Conservation (phyloP, 2,113 vertebrate species). For the Myotis brandtii region DNA sequence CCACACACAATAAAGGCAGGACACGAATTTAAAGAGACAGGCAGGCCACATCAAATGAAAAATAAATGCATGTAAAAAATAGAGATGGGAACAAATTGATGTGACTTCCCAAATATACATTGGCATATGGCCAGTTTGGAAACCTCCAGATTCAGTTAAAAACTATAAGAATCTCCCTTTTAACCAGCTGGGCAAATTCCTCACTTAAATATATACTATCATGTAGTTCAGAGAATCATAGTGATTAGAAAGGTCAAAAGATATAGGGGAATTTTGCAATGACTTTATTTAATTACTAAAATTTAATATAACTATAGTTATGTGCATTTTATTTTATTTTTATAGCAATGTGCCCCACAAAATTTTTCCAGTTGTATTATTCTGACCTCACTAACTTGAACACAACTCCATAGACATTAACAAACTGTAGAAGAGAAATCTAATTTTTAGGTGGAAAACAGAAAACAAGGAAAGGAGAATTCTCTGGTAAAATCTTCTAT, state of each 20-base stretch:
- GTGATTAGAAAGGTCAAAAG: not conserved
- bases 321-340: not conserved
- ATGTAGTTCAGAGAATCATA: not conserved
- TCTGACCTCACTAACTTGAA: not conserved
- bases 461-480: not conserved
- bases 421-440: not conserved
- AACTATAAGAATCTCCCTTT: not conserved
- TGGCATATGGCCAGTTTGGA: not conserved
- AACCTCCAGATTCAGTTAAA: not conserved
- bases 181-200: not conserved
- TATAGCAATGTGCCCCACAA: constrained; percentile 7
- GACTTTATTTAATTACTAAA: not conserved
- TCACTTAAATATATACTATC: not conserved
- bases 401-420: not conserved
- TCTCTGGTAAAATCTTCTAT: not conserved
- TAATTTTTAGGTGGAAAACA: constrained; percentile 25
- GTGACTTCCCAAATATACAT: not conserved
- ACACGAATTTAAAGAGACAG: constrained; percentile 48
- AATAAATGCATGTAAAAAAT: not conserved
- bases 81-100: not conserved
- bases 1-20: not conserved
- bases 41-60: not conserved
- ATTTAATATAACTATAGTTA: not conserved
- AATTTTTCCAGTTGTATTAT: not conserved
- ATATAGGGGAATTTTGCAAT: not conserved